Base-by-base conservation (phyloP, 2,888 invertebrate genomes). In the Drosophila atripex region DNA sequence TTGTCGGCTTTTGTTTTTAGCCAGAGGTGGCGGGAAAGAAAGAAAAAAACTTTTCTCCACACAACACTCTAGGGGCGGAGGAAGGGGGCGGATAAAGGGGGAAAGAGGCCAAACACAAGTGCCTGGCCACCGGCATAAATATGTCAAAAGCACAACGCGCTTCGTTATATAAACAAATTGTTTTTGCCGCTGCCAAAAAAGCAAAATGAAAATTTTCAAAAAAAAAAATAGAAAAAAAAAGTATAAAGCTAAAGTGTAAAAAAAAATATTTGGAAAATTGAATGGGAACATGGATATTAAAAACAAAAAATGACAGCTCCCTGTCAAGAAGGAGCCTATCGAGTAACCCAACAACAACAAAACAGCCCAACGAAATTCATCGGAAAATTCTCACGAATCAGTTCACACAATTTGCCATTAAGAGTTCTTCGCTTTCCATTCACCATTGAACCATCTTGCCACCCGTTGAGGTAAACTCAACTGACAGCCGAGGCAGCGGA, bases 71-170 rank as follows among this genome's bases (percentile, higher is more conserved):
- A n/a, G n/a, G 43, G 45, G 21, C 28, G 38, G 23, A 30, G 14
- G 39, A 12, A 49, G 46, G 38, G 43, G 45, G 21, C 28, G 38
- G 23, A 30, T 21, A 45, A 12, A 49, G 46, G 38, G 43, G 43
- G 56, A 52, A 41, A 63, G 49, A 16, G 50, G 50, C 38, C 53
- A 63, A 60, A 54, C 59, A 73, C 69, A 68, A 80, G 72, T 71
- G 73, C 75, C 82, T 65, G 73, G 80, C 85, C 82, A 78, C 69
- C 80, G 83, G 80, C 85, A 85, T 85, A 85, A 85, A 85, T 87
- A 87, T 85, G 85, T 87, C 85, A 87, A 87, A 85, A 83, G 58
- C 87, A 85, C 69, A 73, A 63, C 61, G 71, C 71, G 41, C 63
- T 53, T 63, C 56, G 76, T 76, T 79, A 78, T 74, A 84, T 86